Conservation (phyloP, 2,113 vertebrate species). For the Orientallactaga bullata region DNA sequence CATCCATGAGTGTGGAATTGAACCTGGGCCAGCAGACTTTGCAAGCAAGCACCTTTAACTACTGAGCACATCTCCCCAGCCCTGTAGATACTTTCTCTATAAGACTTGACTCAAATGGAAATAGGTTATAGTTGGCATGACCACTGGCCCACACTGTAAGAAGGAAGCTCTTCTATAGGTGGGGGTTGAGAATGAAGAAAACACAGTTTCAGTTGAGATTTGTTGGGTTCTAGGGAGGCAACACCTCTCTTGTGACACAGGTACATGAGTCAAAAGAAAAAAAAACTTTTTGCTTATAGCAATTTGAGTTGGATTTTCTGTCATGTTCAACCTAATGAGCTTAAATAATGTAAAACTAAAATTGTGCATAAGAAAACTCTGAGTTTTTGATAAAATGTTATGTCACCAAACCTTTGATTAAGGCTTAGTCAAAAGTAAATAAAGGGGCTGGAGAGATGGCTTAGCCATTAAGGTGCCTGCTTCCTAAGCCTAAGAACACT, state of each 20-base stretch:
- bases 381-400: not conserved
- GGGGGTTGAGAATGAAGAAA: slow-evolving; percentile 9
- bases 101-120: not conserved
- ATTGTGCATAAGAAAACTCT: not conserved
- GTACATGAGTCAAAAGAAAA: not conserved
- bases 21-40: too few species aligned
- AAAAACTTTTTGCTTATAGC: not conserved
- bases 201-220: not conserved
- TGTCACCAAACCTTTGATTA: not conserved
- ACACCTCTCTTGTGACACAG: not conserved
- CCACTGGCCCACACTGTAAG: not conserved
- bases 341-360: slow-evolving; percentile 25
- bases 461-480: too few species aligned
- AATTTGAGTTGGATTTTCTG: slow-evolving; percentile 8
- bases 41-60: too few species aligned
- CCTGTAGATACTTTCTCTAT: not conserved
- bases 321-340: not conserved
- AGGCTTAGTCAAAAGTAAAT: too few species aligned
- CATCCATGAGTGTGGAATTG: too few species aligned
- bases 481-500: too few species aligned
- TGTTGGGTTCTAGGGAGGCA: not conserved
- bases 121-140: not conserved
- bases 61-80: too few species aligned
- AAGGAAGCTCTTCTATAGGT: not conserved
- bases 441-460: too few species aligned